These are phyloP conservation scores for Halichoerus grypus DNA, from an alignment of 2,113 vertebrate genomes.

Conservation along the genomic window DNA sequence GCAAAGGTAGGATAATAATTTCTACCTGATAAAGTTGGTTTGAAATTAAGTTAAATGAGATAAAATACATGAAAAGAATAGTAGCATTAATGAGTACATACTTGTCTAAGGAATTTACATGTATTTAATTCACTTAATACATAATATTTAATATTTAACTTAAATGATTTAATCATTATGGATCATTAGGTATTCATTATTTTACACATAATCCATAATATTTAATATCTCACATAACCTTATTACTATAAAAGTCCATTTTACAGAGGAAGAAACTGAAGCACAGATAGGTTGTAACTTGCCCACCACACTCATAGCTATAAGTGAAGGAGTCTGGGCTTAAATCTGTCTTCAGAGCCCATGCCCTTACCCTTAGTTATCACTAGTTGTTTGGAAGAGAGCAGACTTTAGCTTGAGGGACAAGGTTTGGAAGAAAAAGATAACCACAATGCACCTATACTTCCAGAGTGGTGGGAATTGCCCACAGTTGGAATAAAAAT, in stretches of 20 bases:
- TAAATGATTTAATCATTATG: not conserved
- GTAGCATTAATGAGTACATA: not conserved
- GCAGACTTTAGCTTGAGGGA: not conserved
- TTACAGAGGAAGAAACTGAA: constrained; percentile 41
- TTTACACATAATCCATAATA: not conserved
- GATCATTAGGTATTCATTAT: not conserved
- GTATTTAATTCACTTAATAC: constrained; percentile 32
- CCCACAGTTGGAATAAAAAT: not conserved
- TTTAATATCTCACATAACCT: constrained; percentile 16
- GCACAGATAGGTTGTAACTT: not conserved
- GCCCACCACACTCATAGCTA: not conserved
- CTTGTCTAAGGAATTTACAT: not conserved
- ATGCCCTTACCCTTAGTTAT: not conserved
- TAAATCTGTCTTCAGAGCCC: not conserved
- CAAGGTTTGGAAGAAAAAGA: not conserved
- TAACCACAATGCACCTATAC: not conserved
- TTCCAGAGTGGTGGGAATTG: not conserved
- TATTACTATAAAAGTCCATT: constrained; percentile 17
- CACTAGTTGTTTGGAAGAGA: not conserved
- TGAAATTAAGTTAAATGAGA: constrained; percentile 7
- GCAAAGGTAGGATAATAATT: constrained; percentile 8
- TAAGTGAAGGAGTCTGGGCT: not conserved
- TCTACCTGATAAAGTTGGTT: not conserved
- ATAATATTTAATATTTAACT: constrained; percentile 17
- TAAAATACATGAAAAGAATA: not conserved